Percentiles rank a stretch among this genome's conserved stretches.
Conservation (phyloP, 2,888 invertebrate genomes). For the Ichneumoninae sp. region DNA sequence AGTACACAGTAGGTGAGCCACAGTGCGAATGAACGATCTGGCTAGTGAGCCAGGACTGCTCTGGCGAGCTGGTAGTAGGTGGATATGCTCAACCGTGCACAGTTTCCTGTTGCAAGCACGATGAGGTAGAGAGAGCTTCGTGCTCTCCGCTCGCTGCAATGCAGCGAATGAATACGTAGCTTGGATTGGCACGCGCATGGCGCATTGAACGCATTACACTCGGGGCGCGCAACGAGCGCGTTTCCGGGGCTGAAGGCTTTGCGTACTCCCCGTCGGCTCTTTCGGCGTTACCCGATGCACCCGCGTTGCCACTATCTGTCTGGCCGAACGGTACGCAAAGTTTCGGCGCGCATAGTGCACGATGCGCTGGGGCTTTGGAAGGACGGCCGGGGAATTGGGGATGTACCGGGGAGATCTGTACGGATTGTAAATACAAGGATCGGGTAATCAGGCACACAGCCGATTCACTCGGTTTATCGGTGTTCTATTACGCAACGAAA, state of each 20-base stretch:
- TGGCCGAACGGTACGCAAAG: not conserved
- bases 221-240: slow-evolving; percentile 20
- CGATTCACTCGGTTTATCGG: slow-evolving; percentile 30
- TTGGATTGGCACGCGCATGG: slow-evolving; percentile 39
- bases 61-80: slow-evolving; percentile 15
- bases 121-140: slow-evolving; percentile 5
- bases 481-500: slow-evolving; percentile 7
- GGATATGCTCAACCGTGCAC: slow-evolving; percentile 14
- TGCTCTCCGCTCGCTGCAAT: slow-evolving; percentile 36
- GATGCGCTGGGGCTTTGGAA: not conserved
- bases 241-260: slow-evolving; percentile 21
- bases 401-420: not conserved
- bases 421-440: slow-evolving; percentile 21
- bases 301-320: slow-evolving; percentile 12
- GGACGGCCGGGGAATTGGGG: not conserved
- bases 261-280: slow-evolving; percentile 6
- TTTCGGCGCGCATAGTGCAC: not conserved
- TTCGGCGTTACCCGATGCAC: slow-evolving; percentile 1
- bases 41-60: slow-evolving; percentile 18
- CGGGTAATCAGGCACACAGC: slow-evolving; percentile 37
- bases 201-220: slow-evolving; percentile 44
- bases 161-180: slow-evolving; percentile 41
- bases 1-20: not conserved
- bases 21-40: slow-evolving; percentile 22
- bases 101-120: slow-evolving; percentile 34